Evolutionary conservation across 37 sponge, comb jelly and placozoan species (phyloP).

Genomic region (Ephydatia muelleri): DNA sequence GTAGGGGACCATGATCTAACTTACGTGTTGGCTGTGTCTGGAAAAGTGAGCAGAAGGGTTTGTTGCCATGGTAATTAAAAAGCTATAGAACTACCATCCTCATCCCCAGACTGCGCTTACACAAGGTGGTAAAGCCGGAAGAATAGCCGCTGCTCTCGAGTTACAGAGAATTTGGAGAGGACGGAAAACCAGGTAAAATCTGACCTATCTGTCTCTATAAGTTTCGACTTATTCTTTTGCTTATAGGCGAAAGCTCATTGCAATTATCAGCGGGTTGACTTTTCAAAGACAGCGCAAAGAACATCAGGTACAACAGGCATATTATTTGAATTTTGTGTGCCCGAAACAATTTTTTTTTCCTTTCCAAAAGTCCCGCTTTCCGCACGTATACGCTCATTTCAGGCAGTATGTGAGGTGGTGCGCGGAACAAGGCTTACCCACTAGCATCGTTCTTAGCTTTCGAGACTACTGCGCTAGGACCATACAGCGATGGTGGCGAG

Average conservation of each 20-base stretch:
- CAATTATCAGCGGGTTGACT: background rate
- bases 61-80: background rate
- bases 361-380: background rate
- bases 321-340: no score
- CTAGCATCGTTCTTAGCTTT: constrained; percentile 34
- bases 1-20: constrained; percentile 38
- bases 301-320: no score
- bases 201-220: background rate
- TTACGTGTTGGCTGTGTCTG: constrained; percentile 31
- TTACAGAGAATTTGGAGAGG: constrained; percentile 85
- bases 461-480: constrained; percentile 62
- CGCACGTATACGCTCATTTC: constrained; percentile 1
- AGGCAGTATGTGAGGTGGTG: constrained; percentile 43
- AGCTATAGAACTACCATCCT: background rate
- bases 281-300: no score
- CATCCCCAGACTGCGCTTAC: background rate
- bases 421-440: constrained; percentile 14
- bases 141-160: constrained; percentile 70
- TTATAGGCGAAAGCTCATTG: constrained; percentile 21
- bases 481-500: constrained; percentile 77
- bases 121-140: background rate
- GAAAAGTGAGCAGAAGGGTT: constrained; percentile 45
- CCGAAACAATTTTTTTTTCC: no score
- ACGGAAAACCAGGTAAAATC: constrained; percentile 53
- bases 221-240: background rate